Evolutionary conservation across 1,140 invertebrate species (phyloP), one percentile per base, ranked within the genome.

Genomic region (Oppia nitens): DNA sequence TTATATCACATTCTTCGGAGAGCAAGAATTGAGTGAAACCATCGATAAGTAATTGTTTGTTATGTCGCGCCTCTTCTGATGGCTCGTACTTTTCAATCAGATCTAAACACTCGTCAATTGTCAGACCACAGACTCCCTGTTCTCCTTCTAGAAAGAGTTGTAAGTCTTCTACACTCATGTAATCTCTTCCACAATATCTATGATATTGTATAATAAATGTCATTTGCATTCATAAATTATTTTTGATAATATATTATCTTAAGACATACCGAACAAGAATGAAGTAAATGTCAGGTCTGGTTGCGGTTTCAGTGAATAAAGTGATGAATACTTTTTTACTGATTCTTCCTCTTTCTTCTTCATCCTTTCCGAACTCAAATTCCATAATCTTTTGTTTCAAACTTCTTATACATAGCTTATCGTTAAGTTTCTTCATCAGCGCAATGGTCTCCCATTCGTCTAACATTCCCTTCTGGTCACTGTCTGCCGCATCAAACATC

Each of bases 101-200:
- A 60, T 75, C 70, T 60, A 72, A 66, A 66, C 79, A 79, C 26
- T 72, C 67, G 28, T 73, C 77, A 59, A 71, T 70, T 21, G 73
- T 76, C 29, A 79, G 69, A 48, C 74, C 72, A 32, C 71, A 66
- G 67, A 81, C 77, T 64, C 77, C 78, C 75, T 81, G 79, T 69
- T 81, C 80, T 24, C 78, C 77, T 69, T 81, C 79, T 60, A 81
- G 67, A 67, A 81, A 81, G 52, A 81, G 65, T 60, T 75, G 72
- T 49, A 81, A 67, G 67, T 81, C 80, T 65, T 81, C 78, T 23
- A 72, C 69, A 4, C 74, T 75, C 63, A 81, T 69, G 67, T 77
- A 81, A 66, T 81, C 79, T 68, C 80, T 78, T 64, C 79, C 81
- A 47, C 79, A 75, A 68, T 79, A 80, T 68, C 77, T 78, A 67